These are phyloP conservation scores for Cochlearius cochlearius DNA, from an alignment of 2,113 vertebrate species.

Conservation along the genomic window DNA sequence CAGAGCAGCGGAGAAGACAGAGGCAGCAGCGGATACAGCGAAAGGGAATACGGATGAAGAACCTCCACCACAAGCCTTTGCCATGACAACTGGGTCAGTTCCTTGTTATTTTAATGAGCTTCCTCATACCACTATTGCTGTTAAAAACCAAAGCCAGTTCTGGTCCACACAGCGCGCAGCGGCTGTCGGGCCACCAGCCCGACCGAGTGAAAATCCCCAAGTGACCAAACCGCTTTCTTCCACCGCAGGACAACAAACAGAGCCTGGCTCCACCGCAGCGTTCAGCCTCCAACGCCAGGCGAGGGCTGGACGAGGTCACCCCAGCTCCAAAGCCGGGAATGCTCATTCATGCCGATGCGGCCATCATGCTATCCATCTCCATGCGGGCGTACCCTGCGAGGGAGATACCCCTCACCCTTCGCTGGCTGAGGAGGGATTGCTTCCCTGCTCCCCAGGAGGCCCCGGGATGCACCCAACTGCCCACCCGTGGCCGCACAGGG, in stretches of 20 bases:
- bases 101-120: neutral
- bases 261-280: neutral
- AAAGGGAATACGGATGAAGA: neutral
- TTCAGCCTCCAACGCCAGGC: neutral
- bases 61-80: neutral
- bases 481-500: neutral
- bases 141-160: neutral
- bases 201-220: neutral
- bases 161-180: neutral
- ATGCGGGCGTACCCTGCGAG: neutral
- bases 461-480: neutral
- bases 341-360: neutral
- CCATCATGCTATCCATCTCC: too few relatives aligned
- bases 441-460: neutral
- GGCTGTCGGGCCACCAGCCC: rapidly evolving
- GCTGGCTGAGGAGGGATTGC: neutral
- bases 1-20: neutral
- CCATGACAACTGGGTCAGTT: slow-evolving; percentile 26
- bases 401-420: neutral
- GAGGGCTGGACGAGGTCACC: neutral
- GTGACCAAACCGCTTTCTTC: neutral
- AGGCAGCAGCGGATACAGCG: rapidly evolving
- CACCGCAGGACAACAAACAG: neutral
- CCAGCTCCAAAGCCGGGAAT: neutral
- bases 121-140: neutral